Conservation (phyloP, 2,797 vertebrate species). For the Buceros bicornis region DNA sequence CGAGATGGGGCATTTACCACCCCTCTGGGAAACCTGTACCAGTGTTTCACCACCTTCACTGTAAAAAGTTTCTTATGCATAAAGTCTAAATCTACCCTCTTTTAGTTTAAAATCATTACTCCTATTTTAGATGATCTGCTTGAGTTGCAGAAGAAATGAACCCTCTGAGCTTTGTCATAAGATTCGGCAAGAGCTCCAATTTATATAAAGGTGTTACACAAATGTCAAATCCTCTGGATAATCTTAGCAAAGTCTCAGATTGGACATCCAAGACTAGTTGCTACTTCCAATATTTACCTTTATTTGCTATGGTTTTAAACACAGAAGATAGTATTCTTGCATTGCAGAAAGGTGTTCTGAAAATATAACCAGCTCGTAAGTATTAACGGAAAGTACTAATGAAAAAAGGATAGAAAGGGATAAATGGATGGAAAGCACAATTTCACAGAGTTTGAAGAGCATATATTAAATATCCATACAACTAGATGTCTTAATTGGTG, state of each 20-base stretch:
- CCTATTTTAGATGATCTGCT: neutral
- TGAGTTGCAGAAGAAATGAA: neutral
- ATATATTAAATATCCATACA: neutral
- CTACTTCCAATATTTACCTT: neutral
- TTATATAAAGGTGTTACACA: neutral
- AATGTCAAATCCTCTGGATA: neutral
- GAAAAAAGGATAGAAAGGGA: neutral
- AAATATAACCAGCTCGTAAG: neutral
- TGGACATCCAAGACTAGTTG: neutral
- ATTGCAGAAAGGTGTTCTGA: neutral
- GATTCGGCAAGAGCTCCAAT: neutral
- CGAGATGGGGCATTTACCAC: neutral
- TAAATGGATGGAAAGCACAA: neutral
- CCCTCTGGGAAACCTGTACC: no score
- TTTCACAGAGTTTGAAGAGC: neutral
- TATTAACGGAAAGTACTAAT: neutral
- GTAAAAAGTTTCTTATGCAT: neutral
- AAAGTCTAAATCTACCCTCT: neutral
- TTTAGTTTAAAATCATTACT: neutral
- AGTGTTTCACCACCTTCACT: neutral
- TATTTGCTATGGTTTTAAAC: neutral
- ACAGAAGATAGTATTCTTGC: neutral
- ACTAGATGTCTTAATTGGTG: neutral
- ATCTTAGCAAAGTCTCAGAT: neutral
- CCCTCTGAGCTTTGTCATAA: neutral